Conservation (phyloP, 2,888 invertebrate genomes). For the Cataglyphis cursor region DNA sequence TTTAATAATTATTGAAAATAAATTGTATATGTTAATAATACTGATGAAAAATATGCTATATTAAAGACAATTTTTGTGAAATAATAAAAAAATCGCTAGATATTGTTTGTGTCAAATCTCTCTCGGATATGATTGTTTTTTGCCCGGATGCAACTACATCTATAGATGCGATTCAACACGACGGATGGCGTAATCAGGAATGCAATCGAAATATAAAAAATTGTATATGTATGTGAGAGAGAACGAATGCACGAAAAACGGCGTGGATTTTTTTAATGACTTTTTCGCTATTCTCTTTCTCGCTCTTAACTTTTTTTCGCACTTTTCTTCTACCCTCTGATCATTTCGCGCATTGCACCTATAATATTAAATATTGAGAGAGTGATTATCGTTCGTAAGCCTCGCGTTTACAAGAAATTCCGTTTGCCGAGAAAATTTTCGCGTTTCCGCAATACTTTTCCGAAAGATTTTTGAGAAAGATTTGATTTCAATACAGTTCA, state of each 20-base stretch:
- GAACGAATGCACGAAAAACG: conserved; percentile 28
- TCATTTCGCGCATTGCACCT: neutral
- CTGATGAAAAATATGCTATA: neutral
- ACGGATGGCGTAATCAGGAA: neutral
- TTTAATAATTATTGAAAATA: too few relatives aligned
- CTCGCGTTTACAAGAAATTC: conserved; percentile 10
- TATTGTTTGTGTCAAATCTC: neutral
- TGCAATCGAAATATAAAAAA: conserved; percentile 4
- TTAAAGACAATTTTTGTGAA: neutral
- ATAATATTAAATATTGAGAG: conserved; percentile 29
- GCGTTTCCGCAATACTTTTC: conserved; percentile 18
- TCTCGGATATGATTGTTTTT: neutral
- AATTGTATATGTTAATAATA: neutral
- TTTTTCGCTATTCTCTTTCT: neutral
- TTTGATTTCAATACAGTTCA: neutral
- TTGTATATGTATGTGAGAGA: neutral
- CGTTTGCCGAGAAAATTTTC: neutral
- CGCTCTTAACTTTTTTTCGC: neutral
- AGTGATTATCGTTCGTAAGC: neutral
- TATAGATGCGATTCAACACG: conserved; percentile 38
- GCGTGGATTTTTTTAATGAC: conserved; percentile 13
- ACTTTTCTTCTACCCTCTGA: conserved; percentile 21
- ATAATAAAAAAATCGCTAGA: conserved; percentile 30
- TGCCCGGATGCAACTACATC: neutral
- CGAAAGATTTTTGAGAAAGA: neutral